phyloP scores from a whole-genome alignment of 2,888 invertebrate species.

The Phortica okadai region DNA sequence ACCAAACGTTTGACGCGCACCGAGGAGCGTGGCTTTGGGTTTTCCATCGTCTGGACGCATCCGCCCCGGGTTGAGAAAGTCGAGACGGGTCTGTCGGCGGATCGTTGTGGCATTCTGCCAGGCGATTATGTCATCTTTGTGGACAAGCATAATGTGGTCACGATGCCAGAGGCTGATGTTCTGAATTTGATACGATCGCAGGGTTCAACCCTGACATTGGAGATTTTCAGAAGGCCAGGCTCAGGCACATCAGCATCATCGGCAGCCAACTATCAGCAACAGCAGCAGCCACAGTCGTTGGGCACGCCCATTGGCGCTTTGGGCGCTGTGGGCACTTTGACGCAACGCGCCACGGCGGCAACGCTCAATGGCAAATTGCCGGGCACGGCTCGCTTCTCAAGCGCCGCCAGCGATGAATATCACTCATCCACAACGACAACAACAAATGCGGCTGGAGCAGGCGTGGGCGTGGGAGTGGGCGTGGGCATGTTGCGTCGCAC shows the following conservation, averaged over 20 bases:
- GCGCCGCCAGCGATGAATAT: background rate
- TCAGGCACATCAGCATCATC: constrained; percentile 53
- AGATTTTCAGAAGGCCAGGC: constrained; percentile 80
- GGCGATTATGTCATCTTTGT: constrained; percentile 94
- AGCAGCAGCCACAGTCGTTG: constrained; percentile 40
- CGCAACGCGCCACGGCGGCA: constrained; percentile 43
- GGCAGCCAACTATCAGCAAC: constrained; percentile 13
- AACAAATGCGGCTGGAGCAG: background rate
- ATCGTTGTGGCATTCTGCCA: constrained; percentile 87
- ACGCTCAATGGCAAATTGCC: constrained; percentile 58
- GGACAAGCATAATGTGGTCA: constrained; percentile 90
- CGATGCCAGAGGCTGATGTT: constrained; percentile 85
- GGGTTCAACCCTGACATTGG: constrained; percentile 83
- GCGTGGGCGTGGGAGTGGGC: constrained; percentile 47
- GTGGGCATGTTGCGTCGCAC: constrained; percentile 22
- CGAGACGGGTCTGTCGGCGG: constrained; percentile 88
- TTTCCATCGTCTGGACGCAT: constrained; percentile 92
- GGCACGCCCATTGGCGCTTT: constrained; percentile 6
- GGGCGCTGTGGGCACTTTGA: background rate
- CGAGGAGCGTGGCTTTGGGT: constrained; percentile 84
- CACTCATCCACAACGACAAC: background rate
- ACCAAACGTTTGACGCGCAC: constrained; percentile 81
- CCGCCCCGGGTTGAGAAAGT: constrained; percentile 91
- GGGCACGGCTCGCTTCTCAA: background rate
- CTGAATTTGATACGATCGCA: constrained; percentile 82